phyloP scores from a whole-genome alignment of 2,888 invertebrate species.

The Cosmia pyralina region DNA sequence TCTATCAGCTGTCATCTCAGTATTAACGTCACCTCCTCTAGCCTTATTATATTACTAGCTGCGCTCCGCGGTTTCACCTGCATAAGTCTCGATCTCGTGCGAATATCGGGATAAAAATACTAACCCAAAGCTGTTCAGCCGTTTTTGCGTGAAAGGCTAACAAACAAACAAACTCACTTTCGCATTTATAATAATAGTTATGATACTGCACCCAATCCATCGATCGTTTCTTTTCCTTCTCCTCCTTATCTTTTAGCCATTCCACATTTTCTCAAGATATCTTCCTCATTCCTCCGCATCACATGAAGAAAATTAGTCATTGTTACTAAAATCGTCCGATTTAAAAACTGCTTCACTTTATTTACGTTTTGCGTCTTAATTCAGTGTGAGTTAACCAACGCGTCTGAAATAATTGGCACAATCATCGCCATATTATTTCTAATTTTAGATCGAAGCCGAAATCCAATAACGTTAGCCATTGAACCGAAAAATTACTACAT shows the following conservation, averaged over 20 bases:
- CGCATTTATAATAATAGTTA: no score
- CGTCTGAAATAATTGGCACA: constrained; percentile 42
- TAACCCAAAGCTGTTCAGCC: no score
- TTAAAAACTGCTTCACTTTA: constrained; percentile 8
- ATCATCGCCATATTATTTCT: constrained; percentile 32
- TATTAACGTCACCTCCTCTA: background rate
- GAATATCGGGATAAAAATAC: no score
- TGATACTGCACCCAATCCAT: background rate
- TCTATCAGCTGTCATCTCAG: background rate
- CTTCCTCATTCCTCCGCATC: constrained; percentile 10
- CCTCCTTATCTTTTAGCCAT: background rate
- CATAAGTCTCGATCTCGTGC: no score
- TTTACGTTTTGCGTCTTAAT: constrained; percentile 26
- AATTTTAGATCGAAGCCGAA: constrained; percentile 44
- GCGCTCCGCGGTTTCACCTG: no score
- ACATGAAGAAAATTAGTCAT: constrained; percentile 5
- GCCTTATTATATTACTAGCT: background rate
- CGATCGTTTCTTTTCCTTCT: background rate
- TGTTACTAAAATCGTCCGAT: constrained; percentile 18
- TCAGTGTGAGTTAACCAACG: constrained; percentile 18
- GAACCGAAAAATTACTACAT: constrained; percentile 56
- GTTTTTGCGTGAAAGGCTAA: no score
- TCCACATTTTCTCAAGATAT: background rate
- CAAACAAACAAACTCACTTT: no score
- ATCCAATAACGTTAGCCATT: constrained; percentile 47